Percentiles rank a stretch among this genome's conserved stretches.
Conservation (phyloP, 1,140 invertebrate species). For the Neodiprion pinetum region DNA sequence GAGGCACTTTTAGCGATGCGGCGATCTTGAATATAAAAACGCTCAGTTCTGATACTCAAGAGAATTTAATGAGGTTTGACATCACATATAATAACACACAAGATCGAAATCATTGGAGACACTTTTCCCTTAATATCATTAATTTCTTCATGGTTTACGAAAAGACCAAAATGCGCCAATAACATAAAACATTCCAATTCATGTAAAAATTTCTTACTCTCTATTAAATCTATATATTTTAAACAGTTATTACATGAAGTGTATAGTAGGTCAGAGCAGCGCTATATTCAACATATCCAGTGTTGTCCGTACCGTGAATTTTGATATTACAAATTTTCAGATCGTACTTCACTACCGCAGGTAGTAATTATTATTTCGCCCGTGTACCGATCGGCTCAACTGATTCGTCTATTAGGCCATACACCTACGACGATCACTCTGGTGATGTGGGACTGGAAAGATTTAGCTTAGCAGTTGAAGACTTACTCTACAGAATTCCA, state of each 20-base stretch:
- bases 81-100: no score
- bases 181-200: no score
- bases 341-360: constrained; percentile 57
- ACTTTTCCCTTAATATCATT: no score
- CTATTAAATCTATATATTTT: no score
- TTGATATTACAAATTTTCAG: constrained; percentile 34
- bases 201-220: no score
- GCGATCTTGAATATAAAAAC: constrained; percentile 76
- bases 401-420: constrained; percentile 75
- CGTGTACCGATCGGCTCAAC: constrained; percentile 72
- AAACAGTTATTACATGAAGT: no score
- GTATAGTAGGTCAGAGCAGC: no score
- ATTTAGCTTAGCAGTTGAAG: constrained; percentile 56
- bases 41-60: constrained; percentile 64
- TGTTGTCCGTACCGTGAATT: no score
- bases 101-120: no score
- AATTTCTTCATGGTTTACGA: no score
- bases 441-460: constrained; percentile 42
- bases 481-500: constrained; percentile 57
- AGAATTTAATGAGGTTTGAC: constrained; percentile 67
- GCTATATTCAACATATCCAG: no score
- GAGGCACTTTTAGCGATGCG: constrained; percentile 88
- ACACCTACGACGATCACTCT: constrained; percentile 72
- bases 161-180: no score
- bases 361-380: constrained; percentile 69